Evolutionary conservation across 2,888 invertebrate genomes (phyloP), one percentile per base, ranked within the genome.

Genomic region (Lamellibrachia satsuma): DNA sequence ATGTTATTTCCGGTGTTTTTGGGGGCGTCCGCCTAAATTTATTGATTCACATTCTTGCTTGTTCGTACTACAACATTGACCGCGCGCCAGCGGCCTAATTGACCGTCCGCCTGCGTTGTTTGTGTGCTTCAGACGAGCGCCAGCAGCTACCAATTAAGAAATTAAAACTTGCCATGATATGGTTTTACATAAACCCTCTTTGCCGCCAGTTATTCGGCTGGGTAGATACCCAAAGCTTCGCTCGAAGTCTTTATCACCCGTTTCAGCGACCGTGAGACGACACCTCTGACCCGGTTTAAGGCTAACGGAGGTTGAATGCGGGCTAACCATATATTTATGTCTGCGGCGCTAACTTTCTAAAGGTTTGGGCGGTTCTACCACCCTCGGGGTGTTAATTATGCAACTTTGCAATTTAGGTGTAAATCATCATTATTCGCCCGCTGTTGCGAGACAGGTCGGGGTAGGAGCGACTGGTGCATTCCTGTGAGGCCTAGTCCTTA

Each of bases 361-460:
- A 75, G 22, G 75, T 22, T 6, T 22, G 75, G 75, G 75, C 75
- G 75, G 75, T 75, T 22, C 75, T 15, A 75, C 75, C 75, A 75
- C 75, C 75, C 22, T 22, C 22, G 75, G 75, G 75, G 75, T 75
- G 0, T 22, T n/a, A 75, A 75, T 75, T 75, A 75, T 75, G 75
- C 75, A 75, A 75, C 75, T n/a, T 22, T 75, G 75, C 75, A 75
- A 75, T 75, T 75, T 75, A 75, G 75, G 75, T 75, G 75, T 75
- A 75, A 75, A 75, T 75, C 75, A 75, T n/a, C 75, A 15, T 75
- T 75, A 22, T 75, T n/a, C 15, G 75, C 15, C 4, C 75, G n/a
- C 75, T 11, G 75, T 75, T 22, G 75, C 22, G 4, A 75, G 15
- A 6, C 4, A 4, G 6, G 75, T 75, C 75, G 75, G n/a, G 6